Evolutionary conservation across 2,797 vertebrate genomes (phyloP), one percentile per base, ranked within the genome.

Genomic region (Numenius phaeopus): DNA sequence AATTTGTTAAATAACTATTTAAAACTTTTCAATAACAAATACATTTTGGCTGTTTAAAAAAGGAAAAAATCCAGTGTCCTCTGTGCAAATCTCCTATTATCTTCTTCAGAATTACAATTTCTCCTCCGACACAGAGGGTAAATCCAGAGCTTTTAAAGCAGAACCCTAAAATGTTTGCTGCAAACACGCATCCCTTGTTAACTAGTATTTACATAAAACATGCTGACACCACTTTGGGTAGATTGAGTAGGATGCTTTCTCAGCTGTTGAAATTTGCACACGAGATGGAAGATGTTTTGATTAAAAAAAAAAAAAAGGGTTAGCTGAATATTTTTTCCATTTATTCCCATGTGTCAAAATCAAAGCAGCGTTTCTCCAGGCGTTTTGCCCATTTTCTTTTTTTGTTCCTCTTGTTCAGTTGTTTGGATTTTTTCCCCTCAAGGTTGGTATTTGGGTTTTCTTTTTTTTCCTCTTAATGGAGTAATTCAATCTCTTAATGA

Each of bases 261-360:
- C 95, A 95, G 95, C 94, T 96, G 94, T 22, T 92, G 94, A 54
- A 90, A 94, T 97, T 96, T 97, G 93, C 91, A 95, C 94, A 93
- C 0, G 64, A 97, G 91, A 92, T 87, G 57, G 93, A 89, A 97
- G 97, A 94, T 96, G 93, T 96, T 97, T 93, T 90, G 88, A 93
- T 96, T 95, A 67, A 34, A 59, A 59, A 58, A 57, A 59, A 83
- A 82, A 71, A 69, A 82, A 44, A 29, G 26, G 39, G 84, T 71
- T 86, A 89, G 93, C 87, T 83, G 90, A 84, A 42, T 93, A 30
- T 93, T 93, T 87, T 87, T 88, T 42, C 94, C 80, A 46, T 77
- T 96, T 89, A 96, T 95, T 97, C 96, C 93, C 94, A 80, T 23
- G 93, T 95, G 94, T 84, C 91, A 91, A 29, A 95, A 94, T 97